phyloP scores from a whole-genome alignment of 2,113 vertebrate species.

The Oncorhynchus kisutch region DNA sequence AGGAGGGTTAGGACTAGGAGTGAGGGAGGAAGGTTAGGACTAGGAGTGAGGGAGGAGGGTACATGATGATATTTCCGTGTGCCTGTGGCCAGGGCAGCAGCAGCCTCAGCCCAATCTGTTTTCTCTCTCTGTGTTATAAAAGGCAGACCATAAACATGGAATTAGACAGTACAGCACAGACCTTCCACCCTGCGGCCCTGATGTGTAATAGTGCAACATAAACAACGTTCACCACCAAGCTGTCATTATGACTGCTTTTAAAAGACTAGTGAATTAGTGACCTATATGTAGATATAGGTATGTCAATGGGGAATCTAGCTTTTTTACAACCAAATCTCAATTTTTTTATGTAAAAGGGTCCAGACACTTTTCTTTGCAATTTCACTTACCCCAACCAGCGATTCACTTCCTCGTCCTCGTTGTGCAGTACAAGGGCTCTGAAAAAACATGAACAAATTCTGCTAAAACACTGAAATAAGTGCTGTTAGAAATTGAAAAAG shows the following conservation, averaged over 20 bases:
- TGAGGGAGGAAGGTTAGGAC: constrained; percentile 13
- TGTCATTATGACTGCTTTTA: constrained; percentile 33
- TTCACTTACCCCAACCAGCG: too few species aligned
- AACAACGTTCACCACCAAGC: constrained; percentile 51
- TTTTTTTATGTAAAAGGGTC: too few species aligned
- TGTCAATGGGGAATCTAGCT: constrained; percentile 15
- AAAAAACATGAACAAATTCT: too few species aligned
- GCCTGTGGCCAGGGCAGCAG: constrained; percentile 64
- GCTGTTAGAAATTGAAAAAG: too few species aligned
- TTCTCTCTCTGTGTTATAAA: constrained; percentile 30
- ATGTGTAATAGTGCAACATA: constrained; percentile 52
- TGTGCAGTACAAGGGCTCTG: too few species aligned
- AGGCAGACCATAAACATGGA: constrained; percentile 75
- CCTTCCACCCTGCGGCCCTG: constrained; percentile 52
- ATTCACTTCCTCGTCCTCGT: too few species aligned
- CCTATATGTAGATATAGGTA: constrained; percentile 43
- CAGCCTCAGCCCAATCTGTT: constrained; percentile 27
- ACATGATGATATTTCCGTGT: constrained; percentile 74
- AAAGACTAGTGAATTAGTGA: constrained; percentile 10
- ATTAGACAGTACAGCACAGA: constrained; percentile 69
- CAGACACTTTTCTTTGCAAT: too few species aligned
- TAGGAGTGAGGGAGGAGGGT: too few species aligned
- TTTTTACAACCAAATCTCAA: too few species aligned
- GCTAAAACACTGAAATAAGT: too few species aligned
- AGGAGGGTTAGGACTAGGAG: too few species aligned